These are phyloP conservation scores for Rhodophaea formosa DNA, from an alignment of 2,888 invertebrate species.

Conservation along the genomic window DNA sequence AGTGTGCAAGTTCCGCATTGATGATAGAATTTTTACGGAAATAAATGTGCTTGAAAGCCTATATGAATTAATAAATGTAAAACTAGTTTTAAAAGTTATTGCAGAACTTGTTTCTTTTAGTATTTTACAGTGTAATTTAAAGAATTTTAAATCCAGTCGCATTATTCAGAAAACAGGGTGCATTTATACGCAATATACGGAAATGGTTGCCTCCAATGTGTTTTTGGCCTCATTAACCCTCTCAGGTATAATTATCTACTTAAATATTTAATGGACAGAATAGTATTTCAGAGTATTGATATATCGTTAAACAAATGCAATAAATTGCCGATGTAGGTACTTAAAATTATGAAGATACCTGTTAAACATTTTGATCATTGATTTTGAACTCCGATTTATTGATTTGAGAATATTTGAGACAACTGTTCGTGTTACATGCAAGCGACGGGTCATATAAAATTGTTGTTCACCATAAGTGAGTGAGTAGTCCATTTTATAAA, in stretches of 20 bases:
- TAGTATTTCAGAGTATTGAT: slow-evolving; percentile 32
- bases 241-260: slow-evolving; percentile 18
- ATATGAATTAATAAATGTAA: too few species aligned
- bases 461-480: too few species aligned
- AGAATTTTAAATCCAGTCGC: too few species aligned
- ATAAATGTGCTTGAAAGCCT: too few species aligned
- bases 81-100: too few species aligned
- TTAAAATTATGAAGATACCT: slow-evolving; percentile 14
- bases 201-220: neutral
- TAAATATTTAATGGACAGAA: slow-evolving; percentile 37
- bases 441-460: too few species aligned
- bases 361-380: neutral
- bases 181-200: neutral
- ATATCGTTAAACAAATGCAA: slow-evolving; percentile 3
- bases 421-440: neutral
- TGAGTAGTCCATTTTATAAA: too few species aligned
- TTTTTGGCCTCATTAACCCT: neutral
- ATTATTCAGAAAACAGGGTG: neutral
- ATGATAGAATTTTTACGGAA: too few species aligned
- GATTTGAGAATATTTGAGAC: too few species aligned
- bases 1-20: too few species aligned
- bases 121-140: too few species aligned
- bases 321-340: slow-evolving; percentile 9
- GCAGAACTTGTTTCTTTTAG: too few species aligned
- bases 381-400: neutral